Conservation (phyloP, 2,113 vertebrate species). For the Sinocyclocheilus rhinocerous region DNA sequence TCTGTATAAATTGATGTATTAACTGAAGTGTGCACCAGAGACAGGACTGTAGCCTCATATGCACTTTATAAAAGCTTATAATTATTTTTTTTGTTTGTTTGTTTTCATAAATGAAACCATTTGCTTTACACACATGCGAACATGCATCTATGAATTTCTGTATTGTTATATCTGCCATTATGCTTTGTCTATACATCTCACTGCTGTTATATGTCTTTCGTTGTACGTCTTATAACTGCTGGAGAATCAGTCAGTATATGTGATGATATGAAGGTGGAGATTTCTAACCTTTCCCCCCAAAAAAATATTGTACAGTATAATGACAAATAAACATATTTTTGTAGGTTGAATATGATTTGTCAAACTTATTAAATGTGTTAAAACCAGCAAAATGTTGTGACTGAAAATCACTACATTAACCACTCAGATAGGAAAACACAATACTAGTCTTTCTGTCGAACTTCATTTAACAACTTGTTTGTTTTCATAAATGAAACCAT, state of each 20-base stretch:
- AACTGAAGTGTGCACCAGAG: neutral
- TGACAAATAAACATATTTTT: slow-evolving; percentile 56
- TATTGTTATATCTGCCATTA: neutral
- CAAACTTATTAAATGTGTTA: neutral
- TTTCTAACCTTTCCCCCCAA: neutral
- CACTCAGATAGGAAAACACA: neutral
- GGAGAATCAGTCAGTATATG: neutral
- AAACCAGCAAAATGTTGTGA: neutral
- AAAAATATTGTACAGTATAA: slow-evolving; percentile 42
- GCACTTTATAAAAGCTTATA: neutral
- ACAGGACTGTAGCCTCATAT: neutral
- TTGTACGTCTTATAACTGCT: neutral
- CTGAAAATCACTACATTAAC: neutral
- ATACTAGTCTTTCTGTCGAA: neutral
- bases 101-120: neutral
- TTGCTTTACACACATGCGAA: neutral
- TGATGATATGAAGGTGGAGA: slow-evolving; percentile 17
- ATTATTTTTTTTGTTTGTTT: neutral
- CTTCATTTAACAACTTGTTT: neutral
- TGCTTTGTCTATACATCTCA: neutral
- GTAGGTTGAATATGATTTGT: slow-evolving; percentile 7
- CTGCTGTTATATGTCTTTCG: neutral
- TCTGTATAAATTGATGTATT: neutral
- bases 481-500: neutral
- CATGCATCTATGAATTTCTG: neutral